These are phyloP conservation scores for Odontocerum albicorne DNA, from an alignment of 2,888 invertebrate species.

Conservation along the genomic window DNA sequence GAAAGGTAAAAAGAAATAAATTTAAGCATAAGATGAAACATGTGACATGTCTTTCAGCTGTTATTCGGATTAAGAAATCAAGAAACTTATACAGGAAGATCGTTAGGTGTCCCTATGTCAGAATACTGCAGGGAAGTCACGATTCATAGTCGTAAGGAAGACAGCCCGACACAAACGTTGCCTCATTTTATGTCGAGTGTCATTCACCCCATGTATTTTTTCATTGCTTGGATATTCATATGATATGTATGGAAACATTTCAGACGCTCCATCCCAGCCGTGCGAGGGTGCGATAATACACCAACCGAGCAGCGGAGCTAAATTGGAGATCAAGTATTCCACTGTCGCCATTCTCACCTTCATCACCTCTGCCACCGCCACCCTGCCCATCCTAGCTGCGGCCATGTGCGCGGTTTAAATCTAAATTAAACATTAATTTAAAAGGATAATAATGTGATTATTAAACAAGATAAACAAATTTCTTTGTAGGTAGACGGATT, in stretches of 20 bases:
- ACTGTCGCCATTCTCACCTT: neutral
- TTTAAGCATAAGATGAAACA: too few species aligned
- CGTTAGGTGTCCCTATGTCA: too few species aligned
- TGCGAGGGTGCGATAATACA: constrained; percentile 57
- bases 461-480: constrained; percentile 21
- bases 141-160: too few species aligned
- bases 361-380: neutral
- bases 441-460: constrained; percentile 29
- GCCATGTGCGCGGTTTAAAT: constrained; percentile 18
- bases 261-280: constrained; percentile 40
- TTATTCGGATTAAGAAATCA: too few species aligned
- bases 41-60: too few species aligned
- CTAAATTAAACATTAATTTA: constrained; percentile 1
- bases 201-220: constrained; percentile 4
- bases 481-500: constrained; percentile 23
- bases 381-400: constrained; percentile 10
- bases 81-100: too few species aligned
- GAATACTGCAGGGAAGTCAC: too few species aligned
- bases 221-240: too few species aligned
- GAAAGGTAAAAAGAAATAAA: too few species aligned
- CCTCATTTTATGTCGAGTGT: too few species aligned
- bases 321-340: neutral
- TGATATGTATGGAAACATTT: too few species aligned
- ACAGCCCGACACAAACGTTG: too few species aligned
- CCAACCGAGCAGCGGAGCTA: constrained; percentile 55